These are phyloP conservation scores for Conchocele bisecta DNA, from an alignment of 2,888 invertebrate genomes.

Conservation along the genomic window DNA sequence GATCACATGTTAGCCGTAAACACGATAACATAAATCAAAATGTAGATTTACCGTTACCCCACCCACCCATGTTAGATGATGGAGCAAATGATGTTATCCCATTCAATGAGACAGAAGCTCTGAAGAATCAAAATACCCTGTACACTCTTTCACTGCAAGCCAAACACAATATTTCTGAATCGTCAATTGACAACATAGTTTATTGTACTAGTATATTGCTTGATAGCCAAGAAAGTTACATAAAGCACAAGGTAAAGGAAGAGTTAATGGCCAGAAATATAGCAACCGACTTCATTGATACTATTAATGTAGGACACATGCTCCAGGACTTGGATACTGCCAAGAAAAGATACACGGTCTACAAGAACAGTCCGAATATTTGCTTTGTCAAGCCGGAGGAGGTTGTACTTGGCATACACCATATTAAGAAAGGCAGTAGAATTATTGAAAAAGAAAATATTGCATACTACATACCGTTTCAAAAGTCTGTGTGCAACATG, in stretches of 20 bases:
- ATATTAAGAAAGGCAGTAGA: not conserved
- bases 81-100: too few relatives aligned
- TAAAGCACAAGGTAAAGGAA: not conserved
- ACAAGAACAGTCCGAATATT: not conserved
- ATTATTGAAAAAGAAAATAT: not conserved
- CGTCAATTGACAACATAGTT: slow-evolving; percentile 7
- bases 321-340: slow-evolving; percentile 10
- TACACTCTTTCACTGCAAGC: slow-evolving; percentile 6
- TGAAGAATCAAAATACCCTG: slow-evolving; percentile 2
- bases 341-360: slow-evolving; percentile 2
- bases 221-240: not conserved
- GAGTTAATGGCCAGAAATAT: not conserved
- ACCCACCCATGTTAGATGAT: too few relatives aligned
- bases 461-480: slow-evolving; percentile 25
- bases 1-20: too few relatives aligned
- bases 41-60: too few relatives aligned
- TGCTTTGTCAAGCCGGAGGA: slow-evolving; percentile 12
- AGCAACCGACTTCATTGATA: not conserved
- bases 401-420: slow-evolving; percentile 16
- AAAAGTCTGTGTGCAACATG: slow-evolving; percentile 8
- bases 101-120: too few relatives aligned
- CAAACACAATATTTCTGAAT: not conserved
- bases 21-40: too few relatives aligned
- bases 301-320: slow-evolving; percentile 9
- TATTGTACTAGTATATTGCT: not conserved